Percentiles rank a stretch among this genome's conserved stretches.
Conservation (phyloP, 2,113 vertebrate species). For the Brachirus orientalis region DNA sequence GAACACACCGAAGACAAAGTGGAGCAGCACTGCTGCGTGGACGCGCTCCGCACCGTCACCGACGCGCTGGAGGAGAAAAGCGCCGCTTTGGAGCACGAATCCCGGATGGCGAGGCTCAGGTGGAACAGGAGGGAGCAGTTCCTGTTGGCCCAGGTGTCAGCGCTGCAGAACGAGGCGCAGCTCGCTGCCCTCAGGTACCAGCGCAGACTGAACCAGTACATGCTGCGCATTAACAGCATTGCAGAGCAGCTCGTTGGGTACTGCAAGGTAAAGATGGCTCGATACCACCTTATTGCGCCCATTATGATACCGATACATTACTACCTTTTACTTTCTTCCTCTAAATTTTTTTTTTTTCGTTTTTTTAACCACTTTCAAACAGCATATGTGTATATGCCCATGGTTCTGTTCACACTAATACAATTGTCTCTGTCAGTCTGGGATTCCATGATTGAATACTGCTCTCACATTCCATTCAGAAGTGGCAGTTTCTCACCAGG, state of each 20-base stretch:
- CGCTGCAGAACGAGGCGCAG: slow-evolving; percentile 83
- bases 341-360: too few relatives aligned
- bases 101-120: slow-evolving; percentile 66
- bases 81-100: slow-evolving; percentile 60
- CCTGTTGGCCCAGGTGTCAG: slow-evolving; percentile 77
- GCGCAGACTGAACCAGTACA: slow-evolving; percentile 78
- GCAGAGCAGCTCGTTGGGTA: slow-evolving; percentile 68
- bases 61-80: slow-evolving; percentile 58
- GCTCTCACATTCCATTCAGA: too few relatives aligned
- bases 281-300: too few relatives aligned
- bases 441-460: too few relatives aligned
- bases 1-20: slow-evolving; percentile 1
- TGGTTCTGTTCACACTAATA: too few relatives aligned
- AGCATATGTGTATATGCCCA: too few relatives aligned
- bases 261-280: slow-evolving; percentile 76
- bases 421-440: too few relatives aligned
- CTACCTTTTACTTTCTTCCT: too few relatives aligned
- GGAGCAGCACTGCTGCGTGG: slow-evolving; percentile 69
- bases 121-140: slow-evolving; percentile 79
- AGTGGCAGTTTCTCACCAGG: too few relatives aligned
- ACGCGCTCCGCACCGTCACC: slow-evolving; percentile 54
- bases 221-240: slow-evolving; percentile 79
- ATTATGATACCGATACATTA: too few relatives aligned
- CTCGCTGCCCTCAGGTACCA: slow-evolving; percentile 80
- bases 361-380: too few relatives aligned